These are phyloP conservation scores for Salminus brasiliensis DNA, from an alignment of 2,113 vertebrate species.

Conservation along the genomic window DNA sequence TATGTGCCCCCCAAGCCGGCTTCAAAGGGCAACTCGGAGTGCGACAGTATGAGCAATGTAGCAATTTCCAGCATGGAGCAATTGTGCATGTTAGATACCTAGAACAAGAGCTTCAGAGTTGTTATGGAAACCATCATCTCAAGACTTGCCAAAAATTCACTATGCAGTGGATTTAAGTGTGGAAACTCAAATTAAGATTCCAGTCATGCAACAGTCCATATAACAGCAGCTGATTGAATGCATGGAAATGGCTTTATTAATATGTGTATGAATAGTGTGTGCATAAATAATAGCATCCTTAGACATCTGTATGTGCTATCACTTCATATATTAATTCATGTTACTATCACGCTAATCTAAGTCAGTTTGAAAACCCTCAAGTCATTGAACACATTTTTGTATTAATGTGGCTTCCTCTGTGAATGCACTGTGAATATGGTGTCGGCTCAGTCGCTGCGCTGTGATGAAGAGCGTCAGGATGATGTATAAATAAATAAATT, in stretches of 20 bases:
- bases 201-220: neutral
- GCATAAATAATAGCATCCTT: neutral
- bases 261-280: neutral
- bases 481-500: neutral
- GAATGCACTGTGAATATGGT: neutral
- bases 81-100: conserved; percentile 37
- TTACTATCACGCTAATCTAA: neutral
- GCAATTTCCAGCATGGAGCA: conserved; percentile 22
- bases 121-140: conserved; percentile 48
- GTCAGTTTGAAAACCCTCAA: neutral
- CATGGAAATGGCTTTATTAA: neutral
- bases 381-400: too few species aligned
- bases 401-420: too few species aligned
- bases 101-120: conserved; percentile 33
- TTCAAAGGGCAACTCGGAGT: conserved; percentile 9
- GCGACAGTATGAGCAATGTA: conserved; percentile 17
- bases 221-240: neutral
- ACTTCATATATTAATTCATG: neutral
- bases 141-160: conserved; percentile 35
- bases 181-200: conserved; percentile 7
- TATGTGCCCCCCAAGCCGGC: neutral
- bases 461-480: neutral
- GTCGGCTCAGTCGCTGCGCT: neutral
- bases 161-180: conserved; percentile 28
- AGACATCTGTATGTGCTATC: neutral